These are phyloP conservation scores for Caenorhabditis uteleia DNA, from an alignment of 2,888 invertebrate genomes.

Conservation along the genomic window DNA sequence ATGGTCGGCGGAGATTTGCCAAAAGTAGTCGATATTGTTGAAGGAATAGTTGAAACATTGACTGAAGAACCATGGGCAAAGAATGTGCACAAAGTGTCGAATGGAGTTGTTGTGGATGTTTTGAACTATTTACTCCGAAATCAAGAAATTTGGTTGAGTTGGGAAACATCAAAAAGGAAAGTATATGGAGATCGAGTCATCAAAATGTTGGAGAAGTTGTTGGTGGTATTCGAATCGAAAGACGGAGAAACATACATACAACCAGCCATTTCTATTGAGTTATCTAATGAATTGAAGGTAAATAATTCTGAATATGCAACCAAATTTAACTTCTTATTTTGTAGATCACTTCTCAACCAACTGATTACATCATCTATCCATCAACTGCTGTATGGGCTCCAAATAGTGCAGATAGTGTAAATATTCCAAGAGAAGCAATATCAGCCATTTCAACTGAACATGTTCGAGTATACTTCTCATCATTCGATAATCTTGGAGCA, in stretches of 20 bases:
- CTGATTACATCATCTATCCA: slow-evolving; percentile 46
- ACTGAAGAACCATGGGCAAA: slow-evolving; percentile 33
- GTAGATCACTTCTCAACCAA: slow-evolving; percentile 10
- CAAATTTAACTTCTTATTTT: background rate
- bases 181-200: slow-evolving; percentile 24
- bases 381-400: slow-evolving; percentile 45
- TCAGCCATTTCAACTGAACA: slow-evolving; percentile 14
- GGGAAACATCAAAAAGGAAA: slow-evolving; percentile 15
- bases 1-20: slow-evolving; percentile 57
- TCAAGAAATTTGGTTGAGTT: slow-evolving; percentile 35
- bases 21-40: slow-evolving; percentile 38
- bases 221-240: slow-evolving; percentile 28
- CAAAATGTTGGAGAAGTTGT: slow-evolving; percentile 9
- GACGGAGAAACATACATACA: slow-evolving; percentile 27
- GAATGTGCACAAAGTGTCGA: slow-evolving; percentile 8
- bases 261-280: slow-evolving; percentile 17
- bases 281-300: slow-evolving; percentile 23
- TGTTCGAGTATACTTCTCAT: slow-evolving; percentile 38
- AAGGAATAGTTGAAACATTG: slow-evolving; percentile 21
- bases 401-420: slow-evolving; percentile 41
- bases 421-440: slow-evolving; percentile 53
- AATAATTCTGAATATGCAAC: background rate
- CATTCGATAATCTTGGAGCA: slow-evolving; percentile 21
- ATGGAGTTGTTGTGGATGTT: slow-evolving; percentile 31
- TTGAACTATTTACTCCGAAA: slow-evolving; percentile 34